These are phyloP conservation scores for Drosophila anomelani DNA, from an alignment of 2,888 invertebrate species.

Conservation along the genomic window DNA sequence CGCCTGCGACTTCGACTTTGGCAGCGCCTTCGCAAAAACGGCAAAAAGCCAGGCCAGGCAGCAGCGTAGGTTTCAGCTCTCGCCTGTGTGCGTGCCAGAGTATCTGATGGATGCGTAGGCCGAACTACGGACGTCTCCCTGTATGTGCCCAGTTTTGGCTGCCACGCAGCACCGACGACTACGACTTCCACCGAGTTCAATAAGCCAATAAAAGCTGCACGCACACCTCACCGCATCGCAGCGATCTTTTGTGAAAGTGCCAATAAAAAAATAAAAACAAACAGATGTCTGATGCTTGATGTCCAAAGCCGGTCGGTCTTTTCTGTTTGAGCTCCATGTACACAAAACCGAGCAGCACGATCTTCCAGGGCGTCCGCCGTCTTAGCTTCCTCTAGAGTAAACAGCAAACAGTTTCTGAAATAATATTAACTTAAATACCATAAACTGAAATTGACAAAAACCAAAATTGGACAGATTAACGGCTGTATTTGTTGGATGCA, in stretches of 20 bases:
- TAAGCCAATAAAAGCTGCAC: slow-evolving; percentile 68
- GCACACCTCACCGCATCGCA: slow-evolving; percentile 36
- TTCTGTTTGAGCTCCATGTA: slow-evolving; percentile 9
- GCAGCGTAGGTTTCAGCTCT: slow-evolving; percentile 49
- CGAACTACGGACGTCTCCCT: slow-evolving; percentile 22
- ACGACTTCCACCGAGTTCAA: slow-evolving; percentile 58
- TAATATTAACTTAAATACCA: slow-evolving; percentile 23
- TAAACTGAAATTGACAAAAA: slow-evolving; percentile 32
- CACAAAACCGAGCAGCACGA: slow-evolving; percentile 30
- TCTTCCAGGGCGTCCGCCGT: slow-evolving; percentile 18
- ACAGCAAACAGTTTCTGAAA: slow-evolving; percentile 10
- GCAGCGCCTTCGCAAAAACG: slow-evolving; percentile 66
- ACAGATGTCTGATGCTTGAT: slow-evolving; percentile 70
- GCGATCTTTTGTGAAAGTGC: slow-evolving; percentile 66
- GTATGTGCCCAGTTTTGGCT: slow-evolving; percentile 38
- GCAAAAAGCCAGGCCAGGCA: slow-evolving; percentile 49
- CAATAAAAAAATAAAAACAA: slow-evolving; percentile 47
- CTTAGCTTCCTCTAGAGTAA: slow-evolving; percentile 3
- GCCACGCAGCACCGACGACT: slow-evolving; percentile 58
- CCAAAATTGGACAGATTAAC: slow-evolving; percentile 66
- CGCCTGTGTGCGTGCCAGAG: slow-evolving; percentile 31
- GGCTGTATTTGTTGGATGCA: slow-evolving; percentile 59
- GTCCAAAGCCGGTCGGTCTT: slow-evolving; percentile 44
- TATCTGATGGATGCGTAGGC: slow-evolving; percentile 64
- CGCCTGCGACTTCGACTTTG: slow-evolving; percentile 29